Evolutionary conservation across 2,797 vertebrate genomes (phyloP), one percentile per base, ranked within the genome.

Genomic region (Choloepus didactylus): DNA sequence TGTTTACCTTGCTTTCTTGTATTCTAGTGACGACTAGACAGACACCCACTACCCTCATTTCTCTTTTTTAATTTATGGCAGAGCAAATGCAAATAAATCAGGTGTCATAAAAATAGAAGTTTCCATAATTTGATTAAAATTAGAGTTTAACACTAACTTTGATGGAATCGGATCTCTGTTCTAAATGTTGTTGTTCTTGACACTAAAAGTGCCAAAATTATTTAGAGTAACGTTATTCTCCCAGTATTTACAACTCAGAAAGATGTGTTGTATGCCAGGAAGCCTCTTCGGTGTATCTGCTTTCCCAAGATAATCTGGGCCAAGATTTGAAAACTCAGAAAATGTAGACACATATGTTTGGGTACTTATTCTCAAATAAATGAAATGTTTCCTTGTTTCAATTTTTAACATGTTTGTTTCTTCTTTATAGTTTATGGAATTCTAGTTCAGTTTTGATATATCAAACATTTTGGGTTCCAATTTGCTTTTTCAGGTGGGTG

Each of bases 371-470:
- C 70, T 93, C 94, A 96, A 97, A 87, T 95, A 94, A 97, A 76
- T 38, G n/a, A 92, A 97, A 93, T 95, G 67, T 95, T 95, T 96
- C 86, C 60, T 91, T 84, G 29, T 94, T 97, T 94, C 14, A 94
- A 27, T 87, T 96, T 95, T 88, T 72, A 96, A 93, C 51, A 76
- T 93, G 41, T 82, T 94, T 92, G 27, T 83, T 95, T 97, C 44
- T 87, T 92, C 49, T 92, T 84, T 51, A 87, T 67, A 95, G 72
- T 90, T 94, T 77, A 51, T 89, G 46, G 51, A 82, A 73, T 27
- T 90, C 51, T 69, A 93, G 91, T 77, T 92, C 12, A 60, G 69
- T 94, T 94, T 41, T 87, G 60, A 94, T 69, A 81, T 87, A 72
- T 72, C 29, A 94, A 66, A 81, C 4, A 62, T 62, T 84, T 12